These are phyloP conservation scores for Anthopleura xanthogrammica DNA, from an alignment of 92 coral and sea anemone species.

Conservation along the genomic window DNA sequence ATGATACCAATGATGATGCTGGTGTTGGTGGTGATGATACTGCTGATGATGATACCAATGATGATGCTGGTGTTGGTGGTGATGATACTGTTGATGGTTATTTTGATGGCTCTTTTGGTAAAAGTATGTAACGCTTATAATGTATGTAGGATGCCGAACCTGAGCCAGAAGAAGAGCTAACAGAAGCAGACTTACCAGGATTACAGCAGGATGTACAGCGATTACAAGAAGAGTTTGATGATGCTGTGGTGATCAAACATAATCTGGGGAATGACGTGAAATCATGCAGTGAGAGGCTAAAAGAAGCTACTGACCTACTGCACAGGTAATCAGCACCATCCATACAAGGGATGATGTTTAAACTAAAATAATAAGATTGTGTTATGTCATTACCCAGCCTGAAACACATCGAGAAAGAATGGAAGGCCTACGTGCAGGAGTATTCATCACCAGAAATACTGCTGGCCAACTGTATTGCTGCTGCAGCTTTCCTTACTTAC, in stretches of 20 bases:
- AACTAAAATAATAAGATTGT: neutral
- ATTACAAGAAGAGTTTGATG: constrained; percentile 83
- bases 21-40: neutral
- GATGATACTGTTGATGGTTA: neutral
- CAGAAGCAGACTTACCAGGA: constrained; percentile 88
- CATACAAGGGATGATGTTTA: neutral
- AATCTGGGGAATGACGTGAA: constrained; percentile 82
- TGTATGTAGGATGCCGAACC: constrained; percentile 30
- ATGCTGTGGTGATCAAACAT: constrained; percentile 91
- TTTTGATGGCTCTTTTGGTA: no score
- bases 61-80: neutral
- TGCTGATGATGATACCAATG: neutral
- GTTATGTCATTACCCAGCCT: constrained; percentile 43
- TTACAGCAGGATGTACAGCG: constrained; percentile 74
- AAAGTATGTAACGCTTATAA: no score
- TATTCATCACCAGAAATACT: constrained; percentile 93
- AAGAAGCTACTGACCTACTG: constrained; percentile 85
- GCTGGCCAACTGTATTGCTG: constrained; percentile 93
- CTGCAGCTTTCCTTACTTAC: constrained; percentile 92
- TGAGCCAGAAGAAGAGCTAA: constrained; percentile 80
- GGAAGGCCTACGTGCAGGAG: constrained; percentile 83
- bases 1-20: neutral
- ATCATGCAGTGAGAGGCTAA: constrained; percentile 90
- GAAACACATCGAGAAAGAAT: constrained; percentile 77
- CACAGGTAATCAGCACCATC: constrained; percentile 46